Evolutionary conservation across 2,797 vertebrate genomes (phyloP), one percentile per base, ranked within the genome.

Genomic region (Oreochromis mossambicus): DNA sequence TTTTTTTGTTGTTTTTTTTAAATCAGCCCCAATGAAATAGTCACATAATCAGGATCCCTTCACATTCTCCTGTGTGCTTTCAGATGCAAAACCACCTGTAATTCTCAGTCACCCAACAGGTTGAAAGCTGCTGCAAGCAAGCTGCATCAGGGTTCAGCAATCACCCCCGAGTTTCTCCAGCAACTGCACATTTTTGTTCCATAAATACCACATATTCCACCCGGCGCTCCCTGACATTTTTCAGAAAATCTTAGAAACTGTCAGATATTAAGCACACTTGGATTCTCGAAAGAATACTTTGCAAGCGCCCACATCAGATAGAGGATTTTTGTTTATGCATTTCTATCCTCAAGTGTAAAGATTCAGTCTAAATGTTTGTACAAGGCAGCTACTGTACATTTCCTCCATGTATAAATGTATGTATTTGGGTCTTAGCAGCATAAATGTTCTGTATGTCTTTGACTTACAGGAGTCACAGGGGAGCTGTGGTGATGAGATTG

Each of bases 371-470:
- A 43, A 34, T 80, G 77, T 90, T 86, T 79, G 61, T 66, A 50
- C 36, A 54, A 68, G 32, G 50, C 83, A 85, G 70, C 46, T 52
- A 4, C 58, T 77, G 79, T 50, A 34, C 29, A 50, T 51, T 51
- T 75, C 32, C 46, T 34, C 26, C 81, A 79, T 77, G 56, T 87
- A 8, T 88, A 90, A 91, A 87, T 89, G 84, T 88, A 91, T 91
- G 91, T 88, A 91, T 91, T 91, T 92, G 89, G 88, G 90, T 87
- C 91, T 94, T 77, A 14, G 86, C 78, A 84, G 79, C 85, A 50
- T 83, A 81, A 90, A 89, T 84, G 86, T 70, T 21, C 66, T 79
- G 75, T 76, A 76, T 78, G 82, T 85, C 86, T 91, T 88, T 90
- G 87, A 92, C 86, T 90, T 55, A 24, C 56, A 5, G 43, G 55